Evolutionary conservation across 1,140 invertebrate species (phyloP).

Genomic region (Acyrthosiphon pisum): DNA sequence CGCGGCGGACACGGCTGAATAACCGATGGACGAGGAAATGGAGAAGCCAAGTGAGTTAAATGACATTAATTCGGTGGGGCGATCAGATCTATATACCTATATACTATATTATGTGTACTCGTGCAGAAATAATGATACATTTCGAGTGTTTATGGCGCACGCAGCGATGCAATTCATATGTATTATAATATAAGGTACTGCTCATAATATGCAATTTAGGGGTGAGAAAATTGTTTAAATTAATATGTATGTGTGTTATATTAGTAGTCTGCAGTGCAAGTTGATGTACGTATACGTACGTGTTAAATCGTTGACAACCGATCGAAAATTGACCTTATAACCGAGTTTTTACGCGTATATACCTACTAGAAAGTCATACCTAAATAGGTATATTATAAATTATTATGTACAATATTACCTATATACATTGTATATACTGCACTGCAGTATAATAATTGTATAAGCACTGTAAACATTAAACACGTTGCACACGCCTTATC

Average conservation of each 20-base stretch:
- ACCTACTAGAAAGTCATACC: neutral
- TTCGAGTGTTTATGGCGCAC: neutral
- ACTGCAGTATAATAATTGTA: neutral
- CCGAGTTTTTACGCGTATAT: neutral
- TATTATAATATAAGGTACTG: neutral
- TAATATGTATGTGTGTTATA: neutral
- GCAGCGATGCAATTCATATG: neutral
- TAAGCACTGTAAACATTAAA: neutral
- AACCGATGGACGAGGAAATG: conserved; percentile 1
- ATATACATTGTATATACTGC: neutral
- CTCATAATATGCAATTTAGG: neutral
- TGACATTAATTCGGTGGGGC: neutral
- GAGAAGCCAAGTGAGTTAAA: conserved; percentile 45
- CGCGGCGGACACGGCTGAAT: conserved; percentile 10
- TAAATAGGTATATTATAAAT: neutral
- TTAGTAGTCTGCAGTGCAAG: neutral
- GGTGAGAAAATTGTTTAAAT: neutral
- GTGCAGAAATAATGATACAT: neutral
- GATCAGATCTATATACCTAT: neutral
- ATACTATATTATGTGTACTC: neutral
- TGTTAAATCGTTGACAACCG: neutral
- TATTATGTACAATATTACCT: neutral
- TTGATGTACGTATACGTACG: neutral
- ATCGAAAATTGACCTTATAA: conserved; percentile 5
- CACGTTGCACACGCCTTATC: neutral